Percentiles rank a stretch among this genome's conserved stretches.
Evolutionary conservation across 2,888 invertebrate species (phyloP).

Genomic region (Lydus trimaculatus): DNA sequence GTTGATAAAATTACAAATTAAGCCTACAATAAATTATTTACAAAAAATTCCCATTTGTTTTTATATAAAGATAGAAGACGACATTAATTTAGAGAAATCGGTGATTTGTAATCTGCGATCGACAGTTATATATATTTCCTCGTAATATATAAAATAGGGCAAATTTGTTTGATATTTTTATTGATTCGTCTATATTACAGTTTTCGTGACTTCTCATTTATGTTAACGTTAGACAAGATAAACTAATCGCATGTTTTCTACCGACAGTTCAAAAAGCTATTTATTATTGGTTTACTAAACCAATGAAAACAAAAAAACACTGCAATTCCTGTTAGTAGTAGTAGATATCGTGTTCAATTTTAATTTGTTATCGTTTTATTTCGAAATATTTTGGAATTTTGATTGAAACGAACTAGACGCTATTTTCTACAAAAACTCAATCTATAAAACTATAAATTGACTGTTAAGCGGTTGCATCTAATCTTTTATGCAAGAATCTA

Average conservation of each 20-base stretch:
- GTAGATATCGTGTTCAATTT: background rate
- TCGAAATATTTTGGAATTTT: too few species aligned
- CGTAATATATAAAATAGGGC: background rate
- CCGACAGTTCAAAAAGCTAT: background rate
- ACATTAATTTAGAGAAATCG: too few species aligned
- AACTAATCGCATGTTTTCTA: constrained; percentile 5
- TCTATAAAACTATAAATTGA: too few species aligned
- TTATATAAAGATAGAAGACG: too few species aligned
- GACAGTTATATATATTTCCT: background rate
- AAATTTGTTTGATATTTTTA: background rate
- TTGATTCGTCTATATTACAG: background rate
- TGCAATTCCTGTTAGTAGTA: background rate
- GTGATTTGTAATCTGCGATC: background rate
- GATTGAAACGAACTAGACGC: too few species aligned
- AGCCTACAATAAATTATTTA: background rate
- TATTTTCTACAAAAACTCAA: too few species aligned
- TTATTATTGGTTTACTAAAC: background rate
- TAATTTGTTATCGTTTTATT: background rate
- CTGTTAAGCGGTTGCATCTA: too few species aligned
- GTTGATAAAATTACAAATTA: background rate
- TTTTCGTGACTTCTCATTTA: constrained; percentile 5
- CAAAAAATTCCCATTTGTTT: too few species aligned
- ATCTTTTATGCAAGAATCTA: too few species aligned
- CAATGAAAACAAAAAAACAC: background rate
- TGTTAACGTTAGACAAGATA: constrained; percentile 7